Evolutionary conservation across 2,888 invertebrate genomes (phyloP).

Genomic region (Sialis lutaria): DNA sequence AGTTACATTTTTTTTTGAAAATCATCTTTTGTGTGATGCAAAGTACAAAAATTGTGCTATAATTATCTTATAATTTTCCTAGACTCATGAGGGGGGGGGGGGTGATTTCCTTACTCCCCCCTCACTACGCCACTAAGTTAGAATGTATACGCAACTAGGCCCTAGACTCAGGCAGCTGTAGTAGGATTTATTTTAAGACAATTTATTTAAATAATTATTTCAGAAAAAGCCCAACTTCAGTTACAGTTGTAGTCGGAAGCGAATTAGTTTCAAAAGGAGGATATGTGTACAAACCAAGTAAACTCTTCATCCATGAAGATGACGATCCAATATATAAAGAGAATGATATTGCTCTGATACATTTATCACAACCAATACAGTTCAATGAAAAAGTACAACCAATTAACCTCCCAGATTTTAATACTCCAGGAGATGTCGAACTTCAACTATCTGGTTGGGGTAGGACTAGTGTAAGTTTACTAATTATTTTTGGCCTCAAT

Average conservation of each 20-base stretch:
- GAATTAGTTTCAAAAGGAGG: constrained; percentile 26
- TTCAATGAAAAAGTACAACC: not conserved
- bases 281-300: constrained; percentile 20
- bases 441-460: constrained; percentile 46
- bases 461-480: constrained; percentile 26
- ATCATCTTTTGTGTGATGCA: too few relatives aligned
- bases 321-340: constrained; percentile 21
- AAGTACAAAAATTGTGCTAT: too few relatives aligned
- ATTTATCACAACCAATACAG: constrained; percentile 12
- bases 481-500: too few relatives aligned
- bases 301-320: constrained; percentile 23
- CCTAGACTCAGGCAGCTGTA: too few relatives aligned
- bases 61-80: too few relatives aligned
- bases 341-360: constrained; percentile 31
- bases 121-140: too few relatives aligned
- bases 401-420: constrained; percentile 16
- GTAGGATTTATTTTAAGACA: too few relatives aligned
- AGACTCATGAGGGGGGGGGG: too few relatives aligned
- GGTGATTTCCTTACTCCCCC: too few relatives aligned
- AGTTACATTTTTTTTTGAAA: too few relatives aligned
- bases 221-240: constrained; percentile 15
- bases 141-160: too few relatives aligned
- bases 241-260: constrained; percentile 28
- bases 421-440: constrained; percentile 31
- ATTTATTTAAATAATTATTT: too few relatives aligned